These are phyloP conservation scores for Zaprionus kolodkinae DNA, from an alignment of 1,140 invertebrate genomes.

Conservation along the genomic window DNA sequence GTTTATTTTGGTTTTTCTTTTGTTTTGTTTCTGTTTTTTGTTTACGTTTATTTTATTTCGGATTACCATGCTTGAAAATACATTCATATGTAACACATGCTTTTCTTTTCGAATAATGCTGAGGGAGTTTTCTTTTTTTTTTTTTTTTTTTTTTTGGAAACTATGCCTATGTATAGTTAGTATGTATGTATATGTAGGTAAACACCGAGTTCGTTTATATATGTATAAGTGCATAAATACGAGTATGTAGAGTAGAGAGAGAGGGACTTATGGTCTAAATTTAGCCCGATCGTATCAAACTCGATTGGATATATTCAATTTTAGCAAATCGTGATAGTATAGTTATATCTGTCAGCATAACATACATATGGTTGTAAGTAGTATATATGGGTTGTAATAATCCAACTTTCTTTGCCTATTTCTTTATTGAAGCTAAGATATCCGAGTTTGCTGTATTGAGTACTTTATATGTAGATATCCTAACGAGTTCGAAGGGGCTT, in stretches of 20 bases:
- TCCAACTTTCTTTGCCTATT: not conserved
- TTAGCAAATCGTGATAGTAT: not conserved
- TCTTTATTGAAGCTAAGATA: not conserved
- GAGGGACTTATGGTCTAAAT: not conserved
- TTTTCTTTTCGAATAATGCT: constrained; percentile 43
- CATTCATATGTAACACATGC: constrained; percentile 54
- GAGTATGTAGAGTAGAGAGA: constrained; percentile 32
- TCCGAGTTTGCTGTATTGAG: not conserved
- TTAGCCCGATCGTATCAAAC: not conserved
- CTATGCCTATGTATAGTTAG: constrained; percentile 40
- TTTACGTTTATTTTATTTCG: constrained; percentile 46
- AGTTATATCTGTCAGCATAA: not conserved
- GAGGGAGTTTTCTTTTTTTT: no score
- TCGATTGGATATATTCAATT: not conserved
- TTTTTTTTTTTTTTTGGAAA: no score
- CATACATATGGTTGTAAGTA: not conserved
- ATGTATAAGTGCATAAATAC: constrained; percentile 28
- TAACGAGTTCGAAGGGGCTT: not conserved
- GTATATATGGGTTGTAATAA: not conserved
- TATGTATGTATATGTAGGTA: constrained; percentile 12
- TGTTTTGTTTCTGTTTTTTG: constrained; percentile 47
- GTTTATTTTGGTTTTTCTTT: constrained; percentile 47
- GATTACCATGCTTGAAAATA: constrained; percentile 72
- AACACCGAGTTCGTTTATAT: constrained; percentile 25
- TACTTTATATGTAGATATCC: not conserved